A percentile compares a stretch with the other conserved stretches of the same genome.
phyloP scores from a whole-genome alignment of 1,140 invertebrate species.

The Drosophila hydei region DNA sequence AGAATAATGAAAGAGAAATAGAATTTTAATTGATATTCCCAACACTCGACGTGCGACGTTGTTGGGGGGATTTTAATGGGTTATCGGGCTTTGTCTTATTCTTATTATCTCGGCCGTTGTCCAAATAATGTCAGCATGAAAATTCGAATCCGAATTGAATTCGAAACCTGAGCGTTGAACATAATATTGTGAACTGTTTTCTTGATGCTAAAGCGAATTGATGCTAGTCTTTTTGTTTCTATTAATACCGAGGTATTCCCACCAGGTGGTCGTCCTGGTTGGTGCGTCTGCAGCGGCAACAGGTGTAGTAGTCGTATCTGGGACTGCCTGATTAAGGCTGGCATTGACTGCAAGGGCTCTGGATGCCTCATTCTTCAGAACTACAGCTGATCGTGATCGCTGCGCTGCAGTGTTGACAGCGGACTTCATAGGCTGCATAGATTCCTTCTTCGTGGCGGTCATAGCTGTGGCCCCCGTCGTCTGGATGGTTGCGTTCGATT shows the following conservation, averaged over 20 bases:
- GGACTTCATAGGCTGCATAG: neutral
- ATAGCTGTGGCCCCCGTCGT: neutral
- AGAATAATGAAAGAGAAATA: too few species aligned
- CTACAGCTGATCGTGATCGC: neutral
- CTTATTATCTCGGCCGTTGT: neutral
- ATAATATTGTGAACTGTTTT: neutral
- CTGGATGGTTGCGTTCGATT: conserved; percentile 28
- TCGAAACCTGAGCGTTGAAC: conserved; percentile 16
- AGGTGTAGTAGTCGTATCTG: neutral
- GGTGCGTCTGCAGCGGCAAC: neutral
- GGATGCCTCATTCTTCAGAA: neutral
- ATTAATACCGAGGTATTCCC: conserved; percentile 52
- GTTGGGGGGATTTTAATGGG: neutral
- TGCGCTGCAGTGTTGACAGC: neutral
- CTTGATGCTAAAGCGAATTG: conserved; percentile 19
- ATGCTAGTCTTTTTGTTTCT: conserved; percentile 44
- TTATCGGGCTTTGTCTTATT: neutral
- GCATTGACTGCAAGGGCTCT: too few species aligned
- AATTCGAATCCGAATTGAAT: neutral
- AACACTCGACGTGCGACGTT: neutral
- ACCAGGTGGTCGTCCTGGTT: conserved; percentile 39
- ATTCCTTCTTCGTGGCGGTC: neutral
- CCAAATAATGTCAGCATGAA: conserved; percentile 5
- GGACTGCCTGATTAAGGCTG: neutral
- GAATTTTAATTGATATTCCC: neutral